Percentiles rank a stretch among this genome's conserved stretches.
phyloP scores from a whole-genome alignment of 2,113 vertebrate genomes.

The Acrocephalus kingi region DNA sequence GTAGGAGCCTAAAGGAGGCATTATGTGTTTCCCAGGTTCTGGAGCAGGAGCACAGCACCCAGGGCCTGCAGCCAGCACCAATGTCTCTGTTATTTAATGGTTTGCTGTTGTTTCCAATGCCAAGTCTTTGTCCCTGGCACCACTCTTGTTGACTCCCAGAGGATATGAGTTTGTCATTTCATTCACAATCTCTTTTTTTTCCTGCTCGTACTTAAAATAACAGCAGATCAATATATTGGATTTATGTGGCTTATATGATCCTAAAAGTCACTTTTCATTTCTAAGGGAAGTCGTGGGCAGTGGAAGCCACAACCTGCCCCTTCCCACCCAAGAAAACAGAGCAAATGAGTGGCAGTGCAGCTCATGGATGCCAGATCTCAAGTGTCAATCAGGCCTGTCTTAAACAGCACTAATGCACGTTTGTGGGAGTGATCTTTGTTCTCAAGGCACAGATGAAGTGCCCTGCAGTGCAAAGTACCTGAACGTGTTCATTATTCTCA shows the following conservation, averaged over 20 bases:
- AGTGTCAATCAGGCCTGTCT: not conserved
- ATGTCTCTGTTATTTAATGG: not conserved
- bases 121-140: not conserved
- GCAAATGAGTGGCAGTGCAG: not conserved
- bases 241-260: not conserved
- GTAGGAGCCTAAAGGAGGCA: not conserved
- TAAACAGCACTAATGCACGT: not conserved
- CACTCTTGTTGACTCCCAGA: slow-evolving; percentile 4
- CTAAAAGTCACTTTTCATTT: not conserved
- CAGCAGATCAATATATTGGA: not conserved
- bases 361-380: not conserved
- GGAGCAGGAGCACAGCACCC: not conserved
- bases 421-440: not conserved
- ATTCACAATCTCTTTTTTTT: not conserved
- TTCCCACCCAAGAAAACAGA: not conserved
- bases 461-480: not conserved
- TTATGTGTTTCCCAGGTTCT: not conserved
- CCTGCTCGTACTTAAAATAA: not conserved
- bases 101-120: not conserved
- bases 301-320: not conserved
- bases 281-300: not conserved
- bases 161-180: not conserved
- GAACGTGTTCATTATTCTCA: not conserved
- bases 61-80: not conserved
- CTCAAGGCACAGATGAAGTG: not conserved